A percentile compares a stretch with the other conserved stretches of the same genome.
phyloP scores from a whole-genome alignment of 2,113 vertebrate species.

The Puma concolor region DNA sequence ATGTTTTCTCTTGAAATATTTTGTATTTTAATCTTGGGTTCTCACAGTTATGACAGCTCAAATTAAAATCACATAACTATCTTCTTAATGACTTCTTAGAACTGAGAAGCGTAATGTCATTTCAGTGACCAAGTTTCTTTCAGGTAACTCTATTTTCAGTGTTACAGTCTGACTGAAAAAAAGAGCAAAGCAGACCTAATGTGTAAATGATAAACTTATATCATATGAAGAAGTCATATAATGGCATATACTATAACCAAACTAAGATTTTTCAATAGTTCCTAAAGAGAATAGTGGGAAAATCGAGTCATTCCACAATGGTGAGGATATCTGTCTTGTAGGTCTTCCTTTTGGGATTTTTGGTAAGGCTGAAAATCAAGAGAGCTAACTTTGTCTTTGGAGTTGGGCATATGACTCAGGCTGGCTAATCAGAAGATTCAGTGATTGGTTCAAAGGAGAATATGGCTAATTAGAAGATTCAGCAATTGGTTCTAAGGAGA shows the following conservation, averaged over 20 bases:
- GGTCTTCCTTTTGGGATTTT: not conserved
- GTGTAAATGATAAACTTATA: not conserved
- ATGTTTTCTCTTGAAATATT: constrained; percentile 32
- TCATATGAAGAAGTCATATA: not conserved
- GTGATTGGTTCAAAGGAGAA: not conserved
- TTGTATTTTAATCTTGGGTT: constrained; percentile 35
- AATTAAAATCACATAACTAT: not conserved
- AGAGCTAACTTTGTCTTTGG: not conserved
- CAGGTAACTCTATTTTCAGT: not conserved
- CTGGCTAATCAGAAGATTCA: not conserved
- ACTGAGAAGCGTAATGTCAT: not conserved
- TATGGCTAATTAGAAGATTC: not conserved
- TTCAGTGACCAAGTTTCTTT: not conserved
- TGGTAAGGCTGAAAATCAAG: not conserved
- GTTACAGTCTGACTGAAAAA: not conserved
- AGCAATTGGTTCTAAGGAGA: not conserved
- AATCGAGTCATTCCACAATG: not conserved
- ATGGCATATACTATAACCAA: not conserved
- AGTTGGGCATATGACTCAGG: not conserved
- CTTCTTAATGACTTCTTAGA: not conserved
- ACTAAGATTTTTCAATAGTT: constrained; percentile 24
- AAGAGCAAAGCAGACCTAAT: not conserved
- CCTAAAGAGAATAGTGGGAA: not conserved
- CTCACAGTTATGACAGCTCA: not conserved
- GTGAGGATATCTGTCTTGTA: not conserved